Evolutionary conservation across 2,113 vertebrate species (phyloP).

Genomic region (Podilymbus podiceps): DNA sequence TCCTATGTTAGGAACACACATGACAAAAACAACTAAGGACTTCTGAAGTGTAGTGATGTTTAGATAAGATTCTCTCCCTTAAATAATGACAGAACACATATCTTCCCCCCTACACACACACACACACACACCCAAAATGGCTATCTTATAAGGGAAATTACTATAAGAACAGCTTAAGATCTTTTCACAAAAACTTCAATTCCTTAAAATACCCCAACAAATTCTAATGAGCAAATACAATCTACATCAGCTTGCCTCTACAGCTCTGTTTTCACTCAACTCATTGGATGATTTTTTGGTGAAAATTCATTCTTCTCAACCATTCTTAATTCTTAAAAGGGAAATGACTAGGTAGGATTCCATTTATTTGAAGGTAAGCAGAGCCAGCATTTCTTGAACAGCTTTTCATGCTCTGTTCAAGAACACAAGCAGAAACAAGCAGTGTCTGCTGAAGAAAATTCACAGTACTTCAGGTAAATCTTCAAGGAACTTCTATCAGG

Average conservation of each 20-base stretch:
- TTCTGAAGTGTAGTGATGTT: conserved; percentile 13
- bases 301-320: not conserved
- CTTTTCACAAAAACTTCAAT: not conserved
- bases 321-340: not conserved
- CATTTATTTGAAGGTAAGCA: not conserved
- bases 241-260: not conserved
- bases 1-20: not conserved
- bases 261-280: not conserved
- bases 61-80: conserved; percentile 4
- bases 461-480: not conserved
- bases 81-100: not conserved
- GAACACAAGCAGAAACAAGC: not conserved
- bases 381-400: not conserved
- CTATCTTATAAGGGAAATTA: not conserved
- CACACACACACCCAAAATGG: not conserved
- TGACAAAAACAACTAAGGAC: not conserved
- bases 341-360: not conserved
- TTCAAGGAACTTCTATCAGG: not conserved
- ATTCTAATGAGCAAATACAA: not conserved
- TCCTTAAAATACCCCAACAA: not conserved
- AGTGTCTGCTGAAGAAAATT: not conserved
- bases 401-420: not conserved
- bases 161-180: not conserved
- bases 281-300: not conserved
- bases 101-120: not conserved